A percentile compares a stretch with the other conserved stretches of the same genome.
phyloP scores from a whole-genome alignment of 2,888 invertebrate species.

The Hoplodrina ambigua region DNA sequence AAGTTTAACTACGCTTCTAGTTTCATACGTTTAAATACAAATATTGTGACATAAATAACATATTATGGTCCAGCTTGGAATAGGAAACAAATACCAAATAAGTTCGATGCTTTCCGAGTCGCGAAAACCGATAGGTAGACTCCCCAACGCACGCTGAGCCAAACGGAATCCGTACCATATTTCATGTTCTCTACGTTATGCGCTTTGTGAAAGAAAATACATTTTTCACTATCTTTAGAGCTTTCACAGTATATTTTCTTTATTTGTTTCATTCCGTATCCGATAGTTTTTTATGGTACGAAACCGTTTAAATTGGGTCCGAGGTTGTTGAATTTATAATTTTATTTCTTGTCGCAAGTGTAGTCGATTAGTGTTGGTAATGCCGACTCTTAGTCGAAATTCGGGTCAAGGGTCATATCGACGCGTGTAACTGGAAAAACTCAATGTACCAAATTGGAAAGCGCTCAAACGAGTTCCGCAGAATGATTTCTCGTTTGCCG shows the following conservation, averaged over 20 bases:
- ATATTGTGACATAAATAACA: constrained; percentile 66
- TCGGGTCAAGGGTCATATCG: constrained; percentile 48
- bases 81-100: constrained; percentile 84
- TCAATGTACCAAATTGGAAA: constrained; percentile 78
- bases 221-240: constrained; percentile 88
- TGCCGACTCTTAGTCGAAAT: constrained; percentile 21
- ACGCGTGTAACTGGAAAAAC: constrained; percentile 67
- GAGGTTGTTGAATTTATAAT: constrained; percentile 22
- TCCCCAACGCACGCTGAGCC: constrained; percentile 85
- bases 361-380: constrained; percentile 23
- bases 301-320: constrained; percentile 50
- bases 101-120: constrained; percentile 84
- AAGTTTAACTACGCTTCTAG: constrained; percentile 4
- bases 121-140: constrained; percentile 85
- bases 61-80: constrained; percentile 71
- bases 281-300: constrained; percentile 60
- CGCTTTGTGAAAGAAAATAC: constrained; percentile 89
- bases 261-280: constrained; percentile 75
- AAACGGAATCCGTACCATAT: constrained; percentile 87
- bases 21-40: constrained; percentile 26
- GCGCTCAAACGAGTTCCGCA: constrained; percentile 73
- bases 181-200: constrained; percentile 88
- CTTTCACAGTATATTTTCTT: constrained; percentile 79
- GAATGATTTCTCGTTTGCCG: constrained; percentile 82
- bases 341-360: constrained; percentile 15